Base-by-base conservation (phyloP, 2,888 invertebrate genomes). In the Isoperla grammatica region DNA sequence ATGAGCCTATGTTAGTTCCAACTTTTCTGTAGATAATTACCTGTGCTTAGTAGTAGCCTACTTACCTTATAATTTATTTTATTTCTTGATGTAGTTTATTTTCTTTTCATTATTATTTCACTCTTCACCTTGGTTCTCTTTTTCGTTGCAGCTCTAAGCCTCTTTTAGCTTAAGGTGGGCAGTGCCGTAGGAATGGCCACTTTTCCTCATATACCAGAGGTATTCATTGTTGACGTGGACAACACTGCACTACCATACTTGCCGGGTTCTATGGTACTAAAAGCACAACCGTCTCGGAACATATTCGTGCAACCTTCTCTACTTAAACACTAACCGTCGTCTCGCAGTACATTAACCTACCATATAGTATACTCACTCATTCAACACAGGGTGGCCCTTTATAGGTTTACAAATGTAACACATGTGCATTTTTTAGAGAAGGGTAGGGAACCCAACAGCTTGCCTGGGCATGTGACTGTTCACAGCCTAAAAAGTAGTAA, bases 241-340 rank as follows among this genome's bases (percentile, higher is more conserved):
- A 69, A 69, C 61, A 68, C 65, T 66, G 71, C 70, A 59, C 70
- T 71, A 64, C 71, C 70, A 35, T 71, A 71, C 64, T 71, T 71
- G 71, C 69, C 68, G 65, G 67, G 69, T 13, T 54, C 39, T 56
- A 69, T 69, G 68, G 71, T 72, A 71, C 61, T 58, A 53, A 29
- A n/a, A 23, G 29, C 13, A 40, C 43, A 29, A 22, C 23, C 50
- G 20, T 46, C 22, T 13, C 11, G 15, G 15, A 43, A 15, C 43
- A 15, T 6, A 43, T 9, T 43, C 17, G 17, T 15, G 15, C 17
- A 15, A 43, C 43, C 43, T 9, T 3, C 43, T 15, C 6, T 43
- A 15, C 15, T 43, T 15, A 15, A 11, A 11, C 11, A 39, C 12
- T 11, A 12, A 39, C 12, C 12, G 12, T 39, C 12, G 11, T 39